Evolutionary conservation across 2,113 vertebrate species (phyloP), one percentile per base, ranked within the genome.

Genomic region (Datnioides undecimradiatus): DNA sequence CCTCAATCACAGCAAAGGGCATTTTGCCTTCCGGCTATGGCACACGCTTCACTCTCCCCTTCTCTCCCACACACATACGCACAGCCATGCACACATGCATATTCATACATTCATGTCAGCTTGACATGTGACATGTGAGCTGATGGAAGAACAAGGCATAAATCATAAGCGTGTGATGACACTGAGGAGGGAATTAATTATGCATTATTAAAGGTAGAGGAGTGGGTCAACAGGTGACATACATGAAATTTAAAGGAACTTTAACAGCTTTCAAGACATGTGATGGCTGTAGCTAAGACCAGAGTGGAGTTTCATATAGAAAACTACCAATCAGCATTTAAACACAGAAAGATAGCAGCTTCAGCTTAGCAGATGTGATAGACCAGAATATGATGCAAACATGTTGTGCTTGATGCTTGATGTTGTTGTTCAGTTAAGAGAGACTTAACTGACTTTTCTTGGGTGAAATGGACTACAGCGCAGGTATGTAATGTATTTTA

Each of bases 1-100:
- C 67, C 55, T 70, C 73, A 55, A 83, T 91, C 88, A 81, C 79
- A 85, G 71, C 55, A 90, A 90, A 89, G 81, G 80, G 81, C 86
- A 87, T 48, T 84, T 81, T 71, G 75, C 81, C 75, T 76, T 67
- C 52, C 2, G 45, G 80, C 63, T 57, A 71, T 54, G 49, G 67
- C 31, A 41, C 38, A 65, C n/a, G n/a, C 54, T 10, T 59, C 58
- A 54, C 29, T 36, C 66, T 67, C 43, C 55, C 74, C 62, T 38
- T 64, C 27, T 64, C 48, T 41, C 43, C 45, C 31, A 73, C 25
- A 31, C 17, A 14, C 29, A 46, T 21, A n/a, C 46, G 13, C 46
- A n/a, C 46, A 23, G 8, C n/a, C 12, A 23, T 17, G 33, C 7
- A n/a, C 25, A 14, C 48, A 60, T 75, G 64, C 58, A 86, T 71